Evolutionary conservation across 2,797 vertebrate genomes (phyloP).

Genomic region (Phaenicophaeus curvirostris): DNA sequence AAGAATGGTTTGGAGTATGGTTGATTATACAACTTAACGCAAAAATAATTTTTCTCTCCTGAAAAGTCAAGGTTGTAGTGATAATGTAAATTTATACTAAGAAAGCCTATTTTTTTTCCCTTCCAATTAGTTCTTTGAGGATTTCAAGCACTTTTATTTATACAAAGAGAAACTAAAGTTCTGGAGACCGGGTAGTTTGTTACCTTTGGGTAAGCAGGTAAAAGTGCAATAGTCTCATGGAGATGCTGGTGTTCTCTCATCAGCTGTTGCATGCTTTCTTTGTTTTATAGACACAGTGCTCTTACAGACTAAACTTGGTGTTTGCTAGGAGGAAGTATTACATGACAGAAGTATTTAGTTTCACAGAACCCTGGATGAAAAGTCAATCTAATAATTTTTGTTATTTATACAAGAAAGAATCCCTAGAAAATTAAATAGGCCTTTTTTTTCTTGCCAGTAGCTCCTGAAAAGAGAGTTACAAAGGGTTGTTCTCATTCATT

Average conservation of each 20-base stretch:
- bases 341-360: constrained; percentile 29
- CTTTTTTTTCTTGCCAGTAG: neutral
- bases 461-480: neutral
- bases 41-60: neutral
- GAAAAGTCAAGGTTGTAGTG: neutral
- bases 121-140: neutral
- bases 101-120: neutral
- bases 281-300: neutral
- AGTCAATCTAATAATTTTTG: neutral
- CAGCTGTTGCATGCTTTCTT: neutral
- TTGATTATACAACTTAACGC: neutral
- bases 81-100: neutral
- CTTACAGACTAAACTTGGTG: neutral
- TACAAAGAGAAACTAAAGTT: neutral
- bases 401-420: constrained; percentile 8
- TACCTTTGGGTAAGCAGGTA: neutral
- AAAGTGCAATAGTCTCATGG: neutral
- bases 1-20: neutral
- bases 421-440: neutral
- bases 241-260: neutral
- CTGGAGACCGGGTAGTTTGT: neutral
- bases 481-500: neutral
- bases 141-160: neutral
- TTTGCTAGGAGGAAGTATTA: constrained; percentile 12
- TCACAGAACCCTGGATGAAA: constrained; percentile 3